phyloP scores from a whole-genome alignment of 2,888 invertebrate species.

The Miltochrista miniata region DNA sequence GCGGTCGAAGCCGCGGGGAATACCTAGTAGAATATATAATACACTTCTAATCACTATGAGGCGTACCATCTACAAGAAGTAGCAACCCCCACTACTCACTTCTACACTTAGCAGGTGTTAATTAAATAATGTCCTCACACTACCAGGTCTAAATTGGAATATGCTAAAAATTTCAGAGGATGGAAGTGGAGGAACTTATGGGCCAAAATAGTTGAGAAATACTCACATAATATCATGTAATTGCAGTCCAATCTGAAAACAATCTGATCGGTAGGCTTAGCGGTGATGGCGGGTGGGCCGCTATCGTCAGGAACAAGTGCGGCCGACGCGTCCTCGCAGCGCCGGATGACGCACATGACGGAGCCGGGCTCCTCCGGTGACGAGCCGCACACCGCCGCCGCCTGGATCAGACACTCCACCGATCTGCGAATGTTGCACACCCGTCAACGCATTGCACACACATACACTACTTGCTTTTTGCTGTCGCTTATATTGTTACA shows the following conservation, averaged over 20 bases:
- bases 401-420: slow-evolving; percentile 86
- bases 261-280: slow-evolving; percentile 94
- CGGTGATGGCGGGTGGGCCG: slow-evolving; percentile 81
- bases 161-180: too few relatives aligned
- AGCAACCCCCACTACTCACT: too few relatives aligned
- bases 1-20: too few relatives aligned
- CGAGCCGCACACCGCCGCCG: slow-evolving; percentile 85
- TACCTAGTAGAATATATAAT: too few relatives aligned
- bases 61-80: too few relatives aligned
- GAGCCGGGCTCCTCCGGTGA: slow-evolving; percentile 83
- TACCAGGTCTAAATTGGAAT: too few relatives aligned
- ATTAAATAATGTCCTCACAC: too few relatives aligned
- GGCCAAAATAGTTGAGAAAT: not conserved
- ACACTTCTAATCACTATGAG: too few relatives aligned
- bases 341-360: slow-evolving; percentile 85
- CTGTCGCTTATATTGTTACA: not conserved
- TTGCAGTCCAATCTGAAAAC: slow-evolving; percentile 94
- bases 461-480: not conserved
- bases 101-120: too few relatives aligned
- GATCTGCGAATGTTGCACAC: slow-evolving; percentile 81
- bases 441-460: not conserved
- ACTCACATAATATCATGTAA: slow-evolving; percentile 90
- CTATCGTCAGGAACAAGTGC: slow-evolving; percentile 74
- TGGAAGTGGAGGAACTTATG: too few relatives aligned
- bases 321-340: slow-evolving; percentile 85